Base-by-base conservation (phyloP, 2,113 vertebrate species). In the Pao palembangensis region DNA sequence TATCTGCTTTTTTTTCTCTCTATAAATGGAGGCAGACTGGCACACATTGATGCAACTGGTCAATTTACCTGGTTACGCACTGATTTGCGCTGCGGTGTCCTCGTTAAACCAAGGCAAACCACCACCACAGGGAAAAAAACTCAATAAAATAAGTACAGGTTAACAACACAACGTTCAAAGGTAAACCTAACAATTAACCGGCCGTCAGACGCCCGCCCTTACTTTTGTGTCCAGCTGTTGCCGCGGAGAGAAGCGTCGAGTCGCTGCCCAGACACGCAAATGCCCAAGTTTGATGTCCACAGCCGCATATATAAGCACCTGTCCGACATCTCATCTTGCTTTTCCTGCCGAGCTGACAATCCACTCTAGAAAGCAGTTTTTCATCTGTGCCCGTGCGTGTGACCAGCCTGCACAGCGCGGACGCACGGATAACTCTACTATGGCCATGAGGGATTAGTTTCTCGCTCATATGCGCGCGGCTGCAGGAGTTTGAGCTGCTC, bases 361-460 rank as follows among this genome's bases (percentile, higher is more conserved):
- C 43, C 43, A 38, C 34, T 12, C 34, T 38, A 12, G 10, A 38
- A 38, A 38, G 10, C 34, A 38, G 8, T 2, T 31, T 38, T 38
- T 12, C 34, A 8, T 12, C 34, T 38, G 34, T 38, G 28, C 28
- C 28, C 28, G 28, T 31, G 34, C 34, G 34, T 38, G 34, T 12
- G 6, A 8, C n/a, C 58, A 64, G 50, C 56, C 63, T 12, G 70
- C 50, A 59, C 53, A 43, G 44, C 44, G 19, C 67, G 58, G 34
- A 70, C 49, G 21, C 67, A 57, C 21, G 43, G 20, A 70, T 61
- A 75, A 78, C 73, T 80, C 67, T 76, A 86, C 85, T 83, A 82
- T 73, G 61, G 79, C 59, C 48, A 71, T 58, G 68, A 71, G 51
- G 85, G 80, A 86, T 87, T 86, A 87, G 83, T 83, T 86, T 80